phyloP scores from a whole-genome alignment of 1,140 invertebrate genomes.

The Asobara japonica region DNA sequence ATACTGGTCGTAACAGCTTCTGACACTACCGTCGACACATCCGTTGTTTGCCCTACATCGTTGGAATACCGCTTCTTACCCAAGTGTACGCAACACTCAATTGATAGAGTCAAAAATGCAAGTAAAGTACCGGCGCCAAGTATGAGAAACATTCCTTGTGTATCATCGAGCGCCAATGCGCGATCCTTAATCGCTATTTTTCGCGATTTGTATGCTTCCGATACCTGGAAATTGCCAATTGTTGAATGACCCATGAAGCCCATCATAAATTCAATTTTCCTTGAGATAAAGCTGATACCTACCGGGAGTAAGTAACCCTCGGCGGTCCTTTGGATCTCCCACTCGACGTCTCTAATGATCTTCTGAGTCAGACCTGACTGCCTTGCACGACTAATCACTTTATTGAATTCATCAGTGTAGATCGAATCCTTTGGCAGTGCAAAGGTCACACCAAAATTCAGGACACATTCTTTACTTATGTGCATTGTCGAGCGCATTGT shows the following conservation, averaged over 20 bases:
- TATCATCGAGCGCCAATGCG: conserved; percentile 76
- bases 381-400: conserved; percentile 69
- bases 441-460: conserved; percentile 73
- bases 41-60: not conserved
- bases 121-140: conserved; percentile 74
- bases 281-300: conserved; percentile 25
- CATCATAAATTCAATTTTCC: not conserved
- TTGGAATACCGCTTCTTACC: conserved; percentile 18
- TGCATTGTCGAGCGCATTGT: conserved; percentile 73
- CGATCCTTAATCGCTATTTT: conserved; percentile 70
- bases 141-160: conserved; percentile 81
- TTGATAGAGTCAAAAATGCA: conserved; percentile 70
- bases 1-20: conserved; percentile 5
- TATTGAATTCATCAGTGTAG: conserved; percentile 70
- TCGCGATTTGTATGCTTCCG: conserved; percentile 21
- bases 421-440: conserved; percentile 71
- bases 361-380: conserved; percentile 75
- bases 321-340: conserved; percentile 72
- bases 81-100: conserved; percentile 48
- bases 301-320: conserved; percentile 71
- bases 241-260: not conserved
- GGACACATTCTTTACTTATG: conserved; percentile 76
- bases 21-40: not conserved
- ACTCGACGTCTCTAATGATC: conserved; percentile 74
- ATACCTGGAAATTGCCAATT: conserved; percentile 23